Evolutionary conservation across 1,140 invertebrate genomes (phyloP), one percentile per base, ranked within the genome.

Genomic region (Nixonia krombeini): DNA sequence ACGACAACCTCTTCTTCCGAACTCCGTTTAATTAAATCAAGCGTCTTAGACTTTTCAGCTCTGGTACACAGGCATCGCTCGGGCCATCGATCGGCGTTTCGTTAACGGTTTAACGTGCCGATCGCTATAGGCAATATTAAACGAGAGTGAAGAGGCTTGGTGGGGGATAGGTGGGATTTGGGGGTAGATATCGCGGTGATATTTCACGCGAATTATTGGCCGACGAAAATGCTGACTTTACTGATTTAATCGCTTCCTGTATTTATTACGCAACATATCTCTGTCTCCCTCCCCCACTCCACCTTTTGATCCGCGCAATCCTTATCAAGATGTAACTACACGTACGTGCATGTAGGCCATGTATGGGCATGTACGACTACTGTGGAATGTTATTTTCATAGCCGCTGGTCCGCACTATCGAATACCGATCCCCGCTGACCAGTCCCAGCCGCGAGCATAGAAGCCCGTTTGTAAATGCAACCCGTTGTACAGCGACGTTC

Each of bases 151-250:
- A 1, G 17, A 31, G 21, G 16, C 18, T n/a, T n/a, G n/a, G n/a
- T n/a, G 40, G 28, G 33, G 33, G n/a, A 17, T 8, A n/a, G n/a
- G 17, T 4, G 15, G 13, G 17, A 25, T n/a, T n/a, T n/a, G 26
- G 1, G 7, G 15, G 16, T 16, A 4, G 55, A 69, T 71, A 66
- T 66, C 62, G 49, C 42, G 58, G 59, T 62, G 70, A 75, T 73
- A 71, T 71, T 72, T 73, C 68, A 75, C 42, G 52, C 57, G 57
- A 75, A 73, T 75, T 75, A 75, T 75, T 73, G 71, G 68, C 46
- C 57, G 59, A 66, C 59, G 66, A 73, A 75, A 73, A 73, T 56
- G 73, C 68, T 73, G 73, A 73, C 70, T 72, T 57, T 65, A 46
- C 62, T 58, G 73, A 75, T 75, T 62, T 73, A 73, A 75, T 75